A percentile compares a stretch with the other conserved stretches of the same genome.
Conservation (phyloP, 2,113 vertebrate species). For the Lipophrys pholis region DNA sequence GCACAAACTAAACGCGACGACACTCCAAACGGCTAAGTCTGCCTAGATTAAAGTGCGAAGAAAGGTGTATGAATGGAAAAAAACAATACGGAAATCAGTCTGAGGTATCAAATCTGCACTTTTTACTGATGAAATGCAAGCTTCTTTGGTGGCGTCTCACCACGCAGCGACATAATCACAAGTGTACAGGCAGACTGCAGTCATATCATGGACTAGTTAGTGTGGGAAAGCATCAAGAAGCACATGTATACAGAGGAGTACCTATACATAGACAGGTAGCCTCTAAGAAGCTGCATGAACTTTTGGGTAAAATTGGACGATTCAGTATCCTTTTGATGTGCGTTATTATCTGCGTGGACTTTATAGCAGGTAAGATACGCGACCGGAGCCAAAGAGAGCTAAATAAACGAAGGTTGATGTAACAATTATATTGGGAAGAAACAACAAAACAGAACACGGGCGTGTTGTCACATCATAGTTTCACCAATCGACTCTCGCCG, state of each 20-base stretch:
- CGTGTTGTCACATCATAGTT: background rate
- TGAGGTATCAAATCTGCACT: conserved; percentile 24
- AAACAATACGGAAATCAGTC: background rate
- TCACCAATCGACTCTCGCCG: conserved; percentile 8
- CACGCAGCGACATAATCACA: conserved; percentile 28
- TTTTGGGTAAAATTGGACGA: conserved; percentile 4
- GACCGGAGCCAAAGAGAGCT: background rate
- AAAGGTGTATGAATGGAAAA: conserved; percentile 6
- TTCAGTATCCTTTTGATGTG: conserved; percentile 65
- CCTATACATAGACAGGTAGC: conserved; percentile 16
- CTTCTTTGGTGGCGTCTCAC: conserved; percentile 4
- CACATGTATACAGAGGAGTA: conserved; percentile 38
- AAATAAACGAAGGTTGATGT: background rate
- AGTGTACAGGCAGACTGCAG: conserved; percentile 44
- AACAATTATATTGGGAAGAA: background rate
- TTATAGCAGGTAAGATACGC: conserved; percentile 1
- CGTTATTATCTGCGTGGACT: conserved; percentile 21
- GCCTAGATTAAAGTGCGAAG: conserved; percentile 48
- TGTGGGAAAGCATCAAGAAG: conserved; percentile 27
- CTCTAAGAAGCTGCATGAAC: conserved; percentile 21
- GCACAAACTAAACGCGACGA: conserved; percentile 10
- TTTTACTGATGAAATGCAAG: conserved; percentile 12
- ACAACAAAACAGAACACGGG: background rate
- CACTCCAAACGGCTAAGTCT: conserved; percentile 3
- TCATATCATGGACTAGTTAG: conserved; percentile 24